These are phyloP conservation scores for Grallaria varia DNA, from an alignment of 2,113 vertebrate genomes.

Conservation along the genomic window DNA sequence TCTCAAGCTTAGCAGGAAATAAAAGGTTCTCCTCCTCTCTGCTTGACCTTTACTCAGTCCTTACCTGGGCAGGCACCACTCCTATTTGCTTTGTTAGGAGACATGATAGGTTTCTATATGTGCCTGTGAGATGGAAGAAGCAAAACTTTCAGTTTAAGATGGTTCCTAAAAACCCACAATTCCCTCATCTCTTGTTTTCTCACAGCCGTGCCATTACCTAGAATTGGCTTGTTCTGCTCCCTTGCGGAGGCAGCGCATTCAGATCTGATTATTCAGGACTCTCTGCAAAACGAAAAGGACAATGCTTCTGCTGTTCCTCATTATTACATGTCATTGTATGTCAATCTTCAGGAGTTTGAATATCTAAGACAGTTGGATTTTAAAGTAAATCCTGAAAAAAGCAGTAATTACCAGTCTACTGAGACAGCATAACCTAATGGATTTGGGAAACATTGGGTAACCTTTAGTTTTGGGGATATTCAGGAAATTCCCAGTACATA, in stretches of 20 bases:
- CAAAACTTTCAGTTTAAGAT: neutral
- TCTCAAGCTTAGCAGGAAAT: neutral
- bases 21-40: neutral
- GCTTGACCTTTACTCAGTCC: conserved; percentile 17
- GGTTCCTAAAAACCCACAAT: neutral
- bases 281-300: neutral
- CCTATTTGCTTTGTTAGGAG: neutral
- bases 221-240: neutral
- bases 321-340: neutral
- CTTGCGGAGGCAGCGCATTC: neutral
- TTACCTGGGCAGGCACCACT: neutral
- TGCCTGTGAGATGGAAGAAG: neutral
- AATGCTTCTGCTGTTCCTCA: fast-evolving
- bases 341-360: neutral
- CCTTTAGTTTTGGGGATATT: neutral
- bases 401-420: neutral
- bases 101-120: fast-evolving
- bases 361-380: neutral
- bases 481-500: neutral
- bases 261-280: neutral
- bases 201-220: neutral
- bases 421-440: neutral
- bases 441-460: neutral
- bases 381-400: neutral
- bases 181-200: neutral